Evolutionary conservation across 2,888 invertebrate genomes (phyloP).

Genomic region (Rhagonycha fulva): DNA sequence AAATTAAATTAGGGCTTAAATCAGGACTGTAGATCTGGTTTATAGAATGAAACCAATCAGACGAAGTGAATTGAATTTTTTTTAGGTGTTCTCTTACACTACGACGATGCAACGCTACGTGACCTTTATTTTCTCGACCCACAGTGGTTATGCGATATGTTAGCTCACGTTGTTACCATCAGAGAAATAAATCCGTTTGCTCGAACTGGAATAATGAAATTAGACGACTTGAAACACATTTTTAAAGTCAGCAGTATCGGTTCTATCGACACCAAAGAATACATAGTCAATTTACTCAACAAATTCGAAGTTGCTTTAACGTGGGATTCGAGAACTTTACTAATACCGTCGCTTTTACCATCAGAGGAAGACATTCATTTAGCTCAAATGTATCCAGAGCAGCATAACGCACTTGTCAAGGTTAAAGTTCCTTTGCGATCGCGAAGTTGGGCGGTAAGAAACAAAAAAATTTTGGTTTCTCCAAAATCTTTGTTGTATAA

Average conservation of each 20-base stretch:
- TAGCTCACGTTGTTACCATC: constrained; percentile 95
- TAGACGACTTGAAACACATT: constrained; percentile 88
- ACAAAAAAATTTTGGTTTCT: constrained; percentile 61
- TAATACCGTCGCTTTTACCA: constrained; percentile 92
- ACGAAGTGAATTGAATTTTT: neutral
- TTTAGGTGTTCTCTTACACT: constrained; percentile 86
- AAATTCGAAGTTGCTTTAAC: constrained; percentile 97
- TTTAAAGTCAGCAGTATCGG: constrained; percentile 87
- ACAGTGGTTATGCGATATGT: constrained; percentile 97
- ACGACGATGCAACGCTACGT: constrained; percentile 90
- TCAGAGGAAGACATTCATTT: constrained; percentile 69
- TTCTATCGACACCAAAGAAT: constrained; percentile 70
- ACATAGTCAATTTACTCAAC: constrained; percentile 88
- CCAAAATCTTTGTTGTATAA: constrained; percentile 55
- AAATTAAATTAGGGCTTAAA: too few relatives aligned
- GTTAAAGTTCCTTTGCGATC: constrained; percentile 66
- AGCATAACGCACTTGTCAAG: constrained; percentile 53
- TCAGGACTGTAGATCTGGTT: too few relatives aligned
- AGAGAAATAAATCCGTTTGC: constrained; percentile 97
- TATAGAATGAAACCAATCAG: neutral
- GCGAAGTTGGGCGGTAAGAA: constrained; percentile 68
- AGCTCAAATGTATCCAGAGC: constrained; percentile 53
- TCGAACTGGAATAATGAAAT: constrained; percentile 88
- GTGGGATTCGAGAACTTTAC: constrained; percentile 88
- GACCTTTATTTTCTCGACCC: constrained; percentile 97